Evolutionary conservation across 2,888 invertebrate genomes (phyloP).

Genomic region (Amblyjoppa proteus): DNA sequence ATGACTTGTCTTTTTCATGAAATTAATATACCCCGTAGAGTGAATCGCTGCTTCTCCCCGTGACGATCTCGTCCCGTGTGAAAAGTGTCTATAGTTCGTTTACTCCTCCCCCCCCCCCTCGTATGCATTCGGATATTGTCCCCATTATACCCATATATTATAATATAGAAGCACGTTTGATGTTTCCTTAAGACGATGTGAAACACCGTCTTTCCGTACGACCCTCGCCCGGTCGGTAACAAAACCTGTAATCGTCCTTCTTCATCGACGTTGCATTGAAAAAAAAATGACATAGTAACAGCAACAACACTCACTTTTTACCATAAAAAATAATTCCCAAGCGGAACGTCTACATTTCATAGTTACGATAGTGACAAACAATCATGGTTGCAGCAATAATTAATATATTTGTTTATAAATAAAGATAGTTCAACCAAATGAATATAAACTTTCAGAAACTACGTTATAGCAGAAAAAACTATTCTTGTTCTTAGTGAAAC

Average conservation of each 20-base stretch:
- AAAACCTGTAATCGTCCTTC: background rate
- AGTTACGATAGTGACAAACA: no score
- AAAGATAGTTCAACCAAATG: no score
- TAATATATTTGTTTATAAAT: no score
- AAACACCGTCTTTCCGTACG: background rate
- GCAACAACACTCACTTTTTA: no score
- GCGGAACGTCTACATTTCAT: no score
- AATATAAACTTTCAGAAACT: no score
- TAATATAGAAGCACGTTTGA: constrained; percentile 68
- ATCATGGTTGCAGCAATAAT: no score
- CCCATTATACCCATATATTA: constrained; percentile 49
- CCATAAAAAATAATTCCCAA: no score
- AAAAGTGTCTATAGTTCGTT: constrained; percentile 54
- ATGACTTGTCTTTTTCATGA: constrained; percentile 48
- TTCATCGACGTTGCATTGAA: background rate
- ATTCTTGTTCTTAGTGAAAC: no score
- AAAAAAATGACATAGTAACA: no score
- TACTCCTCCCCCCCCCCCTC: background rate
- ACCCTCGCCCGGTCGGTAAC: background rate
- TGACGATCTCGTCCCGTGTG: constrained; percentile 54
- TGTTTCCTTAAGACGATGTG: constrained; percentile 65
- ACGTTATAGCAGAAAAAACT: no score
- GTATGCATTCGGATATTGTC: constrained; percentile 35
- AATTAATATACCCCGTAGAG: constrained; percentile 60
- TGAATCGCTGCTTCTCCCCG: constrained; percentile 33